phyloP scores from a whole-genome alignment of 2,113 vertebrate species.

The Dipodomys stephensi region DNA sequence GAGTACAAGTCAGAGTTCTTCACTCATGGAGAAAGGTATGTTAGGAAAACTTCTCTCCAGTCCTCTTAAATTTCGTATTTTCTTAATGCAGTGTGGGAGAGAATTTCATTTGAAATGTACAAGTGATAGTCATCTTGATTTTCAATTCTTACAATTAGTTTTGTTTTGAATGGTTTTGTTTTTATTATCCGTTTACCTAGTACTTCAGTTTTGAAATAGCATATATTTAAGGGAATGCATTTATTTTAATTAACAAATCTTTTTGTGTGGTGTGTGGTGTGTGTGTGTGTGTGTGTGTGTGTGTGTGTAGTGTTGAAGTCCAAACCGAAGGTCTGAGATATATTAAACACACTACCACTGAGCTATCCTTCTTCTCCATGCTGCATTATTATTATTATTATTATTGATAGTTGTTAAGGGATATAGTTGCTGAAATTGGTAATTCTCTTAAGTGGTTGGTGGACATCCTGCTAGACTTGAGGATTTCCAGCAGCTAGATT shows the following conservation, averaged over 20 bases:
- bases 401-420: not conserved
- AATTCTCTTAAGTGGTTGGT: not conserved
- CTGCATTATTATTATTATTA: too few species aligned
- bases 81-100: slow-evolving; percentile 26
- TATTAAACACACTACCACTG: not conserved
- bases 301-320: not conserved
- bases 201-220: too few species aligned
- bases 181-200: not conserved
- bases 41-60: not conserved
- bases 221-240: not conserved
- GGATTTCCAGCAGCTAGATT: not conserved
- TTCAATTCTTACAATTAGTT: slow-evolving; percentile 42
- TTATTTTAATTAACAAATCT: not conserved
- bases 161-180: not conserved
- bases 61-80: not conserved
- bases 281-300: not conserved
- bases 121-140: not conserved
- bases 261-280: too few species aligned
- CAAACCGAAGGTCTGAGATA: not conserved
- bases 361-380: too few species aligned
- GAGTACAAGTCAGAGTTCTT: not conserved
- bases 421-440: not conserved
- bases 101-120: slow-evolving; percentile 48
- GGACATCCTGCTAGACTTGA: not conserved
- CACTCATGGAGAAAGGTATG: not conserved